Conservation (phyloP, 2,888 invertebrate genomes). For the Bugula neritina region DNA sequence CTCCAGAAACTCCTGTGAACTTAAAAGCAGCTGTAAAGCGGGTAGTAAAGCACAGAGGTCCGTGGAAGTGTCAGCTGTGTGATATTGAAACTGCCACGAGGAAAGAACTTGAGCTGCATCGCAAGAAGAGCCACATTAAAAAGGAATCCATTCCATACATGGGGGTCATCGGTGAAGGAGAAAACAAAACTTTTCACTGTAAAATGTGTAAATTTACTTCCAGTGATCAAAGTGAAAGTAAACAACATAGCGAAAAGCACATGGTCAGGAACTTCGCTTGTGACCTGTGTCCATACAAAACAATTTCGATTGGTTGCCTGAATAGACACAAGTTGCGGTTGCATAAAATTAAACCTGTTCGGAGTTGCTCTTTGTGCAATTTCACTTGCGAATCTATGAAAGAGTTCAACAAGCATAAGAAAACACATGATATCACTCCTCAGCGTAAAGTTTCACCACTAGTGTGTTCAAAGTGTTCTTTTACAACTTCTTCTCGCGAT, state of each 20-base stretch:
- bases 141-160: not conserved
- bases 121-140: not conserved
- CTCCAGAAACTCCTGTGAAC: not conserved
- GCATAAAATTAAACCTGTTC: not conserved
- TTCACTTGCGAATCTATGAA: not conserved
- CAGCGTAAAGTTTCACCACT: not conserved
- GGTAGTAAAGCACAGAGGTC: not conserved
- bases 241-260: not conserved
- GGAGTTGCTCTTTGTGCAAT: not conserved
- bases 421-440: not conserved
- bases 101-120: not conserved
- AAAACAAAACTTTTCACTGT: not conserved
- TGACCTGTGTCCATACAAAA: not conserved
- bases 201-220: not conserved
- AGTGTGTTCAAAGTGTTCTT: not conserved
- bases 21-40: not conserved
- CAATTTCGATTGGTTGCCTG: not conserved
- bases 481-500: not conserved
- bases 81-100: not conserved
- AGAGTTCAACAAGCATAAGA: not conserved
- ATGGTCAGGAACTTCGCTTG: not conserved
- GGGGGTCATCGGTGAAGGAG: not conserved
- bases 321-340: not conserved
- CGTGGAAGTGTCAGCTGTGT: conserved; percentile 11
- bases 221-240: not conserved